Evolutionary conservation across 1,140 invertebrate genomes (phyloP), one percentile per base, ranked within the genome.

Genomic region (Pentalonia nigronervosa): DNA sequence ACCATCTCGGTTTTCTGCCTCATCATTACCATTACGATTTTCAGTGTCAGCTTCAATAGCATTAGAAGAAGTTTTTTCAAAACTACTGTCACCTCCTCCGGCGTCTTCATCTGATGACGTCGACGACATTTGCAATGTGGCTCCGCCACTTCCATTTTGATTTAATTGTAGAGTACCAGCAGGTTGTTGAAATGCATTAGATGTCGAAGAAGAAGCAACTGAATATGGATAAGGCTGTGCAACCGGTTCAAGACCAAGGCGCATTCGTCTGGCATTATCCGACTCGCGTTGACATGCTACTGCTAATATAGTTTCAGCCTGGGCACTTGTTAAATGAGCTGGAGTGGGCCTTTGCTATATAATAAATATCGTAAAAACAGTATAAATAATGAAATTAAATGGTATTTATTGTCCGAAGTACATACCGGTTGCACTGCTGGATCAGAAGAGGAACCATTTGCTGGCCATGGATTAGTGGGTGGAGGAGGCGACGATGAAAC

Each of bases 261-360:
- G 96, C 98, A 99, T 99, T 94, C 98, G 96, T 95, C 99, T 99
- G 50, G 98, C 98, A 95, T 99, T 99, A 95, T 99, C 97, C 95
- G 98, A 98, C 95, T 99, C 99, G 95, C 99, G 99, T 96, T 99
- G 98, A 95, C 98, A 99, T 86, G 99, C 99, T 94, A 97, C 97
- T 94, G 98, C 98, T 95, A 99, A 96, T 95, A 99, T 98, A 95
- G 99, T 98, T 95, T 99, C 99, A 20, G 99, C 99, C 95, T 99
- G 98, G 91, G 98, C 98, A 94, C 98, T 99, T 67, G 98, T 99
- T 95, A 99, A 96, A 96, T 99, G 98, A 67, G 98, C 98, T 90
- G 98, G 98, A 53, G 98, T 99, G n/a, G 98, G 98, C 94, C 98
- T 96, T 48, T 97, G 97, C 97, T 98, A 96, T 94, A 96, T 96